Base-by-base conservation (phyloP, 1,140 invertebrate species). In the Micrasema longulum region DNA sequence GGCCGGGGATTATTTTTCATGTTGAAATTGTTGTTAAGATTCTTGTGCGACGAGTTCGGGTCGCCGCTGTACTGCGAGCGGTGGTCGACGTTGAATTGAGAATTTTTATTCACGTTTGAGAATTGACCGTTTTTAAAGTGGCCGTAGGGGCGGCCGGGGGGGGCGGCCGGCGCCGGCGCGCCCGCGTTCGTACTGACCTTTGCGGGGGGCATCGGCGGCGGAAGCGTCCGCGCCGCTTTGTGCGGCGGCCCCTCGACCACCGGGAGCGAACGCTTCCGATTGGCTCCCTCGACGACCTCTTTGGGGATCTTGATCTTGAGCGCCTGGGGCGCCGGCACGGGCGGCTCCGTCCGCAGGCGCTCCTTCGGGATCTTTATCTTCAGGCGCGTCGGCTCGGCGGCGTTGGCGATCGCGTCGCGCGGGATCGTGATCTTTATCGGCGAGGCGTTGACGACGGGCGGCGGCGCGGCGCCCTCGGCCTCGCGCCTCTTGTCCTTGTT, bases 321-420 rank as follows among this genome's bases (percentile, higher is more conserved):
- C 0, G 81, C 80, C 1, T 80, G 74, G 16, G 63, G 50, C 10
- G 55, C 35, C n/a, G 52, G 50, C 1, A 18, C 52, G 11, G 23
- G 62, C 5, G 83, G 84, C 14, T 83, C 83, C 18, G 77, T 80
- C n/a, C 82, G 79, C n/a, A 85, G 62, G 35, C 83, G 71, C 41
- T 85, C 84, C 71, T 84, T 85, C 0, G 84, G 82, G 16, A 84
- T 85, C 70, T 84, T 85, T 22, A 85, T 84, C 76, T 84, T 84
- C 4, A 85, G 38, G 0, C 83, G 18, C 5, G 60, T 81, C 1
- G 84, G 81, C 5, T 48, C 43, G 16, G 20, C 41, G 12, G 10
- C 41, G 41, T 47, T 64, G 0, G 80, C 77, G 5, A 84, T 71
- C 69, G 83, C 83, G 1, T 85, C 84, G 4, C 80, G 50, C 0